These are phyloP conservation scores for Rhinella marina DNA, from an alignment of 2,797 vertebrate genomes.

Conservation along the genomic window DNA sequence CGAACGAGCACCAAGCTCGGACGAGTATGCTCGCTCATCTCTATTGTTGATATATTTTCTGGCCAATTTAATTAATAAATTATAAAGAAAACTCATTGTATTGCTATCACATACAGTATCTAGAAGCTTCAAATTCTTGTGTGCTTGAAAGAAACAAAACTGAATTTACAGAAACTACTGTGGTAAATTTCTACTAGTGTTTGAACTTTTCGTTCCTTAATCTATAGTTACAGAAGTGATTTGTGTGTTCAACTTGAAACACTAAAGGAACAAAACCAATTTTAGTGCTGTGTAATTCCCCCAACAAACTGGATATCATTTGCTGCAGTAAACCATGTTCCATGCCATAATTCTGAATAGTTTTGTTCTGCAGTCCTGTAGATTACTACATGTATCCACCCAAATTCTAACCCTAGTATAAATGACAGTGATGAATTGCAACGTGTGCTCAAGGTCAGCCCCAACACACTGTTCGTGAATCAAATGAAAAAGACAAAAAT, in stretches of 20 bases:
- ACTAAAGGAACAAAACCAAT: neutral
- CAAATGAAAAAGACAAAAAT: slow-evolving; percentile 57
- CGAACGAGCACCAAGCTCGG: too few relatives aligned
- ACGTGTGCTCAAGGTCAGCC: slow-evolving; percentile 50
- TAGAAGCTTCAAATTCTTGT: neutral
- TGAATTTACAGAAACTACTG: neutral
- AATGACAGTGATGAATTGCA: slow-evolving; percentile 58
- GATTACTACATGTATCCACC: slow-evolving; percentile 39
- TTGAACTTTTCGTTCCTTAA: neutral
- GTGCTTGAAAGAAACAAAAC: neutral
- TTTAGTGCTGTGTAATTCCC: slow-evolving; percentile 5
- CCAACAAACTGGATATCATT: slow-evolving; percentile 4
- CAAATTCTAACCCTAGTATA: slow-evolving; percentile 50
- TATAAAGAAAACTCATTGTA: neutral
- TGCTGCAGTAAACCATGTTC: slow-evolving; percentile 19
- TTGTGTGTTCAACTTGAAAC: slow-evolving; percentile 1
- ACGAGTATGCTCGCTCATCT: too few relatives aligned
- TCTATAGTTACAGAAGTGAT: slow-evolving; percentile 21
- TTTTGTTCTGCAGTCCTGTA: slow-evolving; percentile 37
- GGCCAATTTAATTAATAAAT: too few relatives aligned
- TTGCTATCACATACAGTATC: neutral
- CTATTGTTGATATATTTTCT: too few relatives aligned
- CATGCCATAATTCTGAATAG: slow-evolving; percentile 7
- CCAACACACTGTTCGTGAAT: slow-evolving; percentile 44
- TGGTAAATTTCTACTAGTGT: neutral